Base-by-base conservation (phyloP, 1,140 invertebrate species). In the Palaemon carinicauda region DNA sequence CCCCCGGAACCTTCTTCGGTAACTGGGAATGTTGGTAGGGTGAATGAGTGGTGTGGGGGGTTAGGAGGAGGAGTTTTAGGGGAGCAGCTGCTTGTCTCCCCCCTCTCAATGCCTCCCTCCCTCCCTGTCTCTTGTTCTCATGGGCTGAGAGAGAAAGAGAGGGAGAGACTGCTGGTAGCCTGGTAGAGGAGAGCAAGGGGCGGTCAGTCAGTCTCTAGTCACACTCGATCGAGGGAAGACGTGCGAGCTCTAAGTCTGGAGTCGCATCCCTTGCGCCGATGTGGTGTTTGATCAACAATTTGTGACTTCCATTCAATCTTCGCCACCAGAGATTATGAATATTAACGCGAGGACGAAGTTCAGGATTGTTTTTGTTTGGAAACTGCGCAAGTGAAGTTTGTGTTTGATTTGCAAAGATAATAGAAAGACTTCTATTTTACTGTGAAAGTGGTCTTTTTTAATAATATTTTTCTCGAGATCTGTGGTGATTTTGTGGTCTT, bases 161-260 rank as follows among this genome's bases (percentile, higher is more conserved):
- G 73, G 41, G 31, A 41, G 73, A 75, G 73, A 41, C 27, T 33
- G 73, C 14, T 27, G n/a, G n/a, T n/a, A n/a, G n/a, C n/a, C n/a
- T n/a, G n/a, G n/a, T n/a, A n/a, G n/a, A 75, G 73, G 21, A 10
- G 19, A 51, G 50, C n/a, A 41, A 75, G 31, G 2, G 27, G 33
- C 14, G 21, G 50, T 31, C 27, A 75, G 12, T 75, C 75, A 85
- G 82, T 85, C 74, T 85, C 82, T 79, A 85, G 82, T 85, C 82
- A 79, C 31, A 78, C 33, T 41, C 54, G 54, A 75, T 27, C 31
- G 50, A 24, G 56, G 17, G 17, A 75, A 31, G 12, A 33, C 19
- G 65, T 53, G 10, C 29, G 10, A 12, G 17, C 51, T 53, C 73
- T 19, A 41, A 33, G 54, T 69, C 21, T 41, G 5, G 60, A 31